These are phyloP conservation scores for Thecocarcelia acutangulata DNA, from an alignment of 2,888 invertebrate genomes.

Conservation along the genomic window DNA sequence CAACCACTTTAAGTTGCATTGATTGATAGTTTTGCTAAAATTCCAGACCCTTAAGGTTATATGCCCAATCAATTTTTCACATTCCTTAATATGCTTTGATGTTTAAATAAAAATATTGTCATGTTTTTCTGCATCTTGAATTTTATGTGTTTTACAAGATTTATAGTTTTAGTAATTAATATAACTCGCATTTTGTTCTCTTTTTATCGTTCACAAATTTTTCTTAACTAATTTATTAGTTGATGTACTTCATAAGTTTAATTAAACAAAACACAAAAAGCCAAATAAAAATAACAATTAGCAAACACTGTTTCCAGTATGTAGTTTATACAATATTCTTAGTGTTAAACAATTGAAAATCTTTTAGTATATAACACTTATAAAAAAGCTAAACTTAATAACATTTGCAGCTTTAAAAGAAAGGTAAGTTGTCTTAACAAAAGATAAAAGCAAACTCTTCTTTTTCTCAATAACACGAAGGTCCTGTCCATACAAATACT, in stretches of 20 bases:
- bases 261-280: conserved; percentile 41
- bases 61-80: conserved; percentile 17
- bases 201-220: conserved; percentile 49
- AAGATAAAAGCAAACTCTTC: conserved; percentile 14
- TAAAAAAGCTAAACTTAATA: neutral
- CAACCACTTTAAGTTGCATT: conserved; percentile 31
- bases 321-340: conserved; percentile 33
- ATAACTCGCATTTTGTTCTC: conserved; percentile 60
- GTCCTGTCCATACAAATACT: neutral
- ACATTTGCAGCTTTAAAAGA: conserved; percentile 10
- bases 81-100: conserved; percentile 53
- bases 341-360: conserved; percentile 42
- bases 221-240: conserved; percentile 59
- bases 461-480: conserved; percentile 58
- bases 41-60: conserved; percentile 13
- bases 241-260: conserved; percentile 61
- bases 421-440: conserved; percentile 47
- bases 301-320: conserved; percentile 49
- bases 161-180: conserved; percentile 53
- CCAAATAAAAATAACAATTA: conserved; percentile 59
- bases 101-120: conserved; percentile 21
- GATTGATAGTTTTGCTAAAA: conserved; percentile 23
- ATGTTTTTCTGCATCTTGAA: conserved; percentile 62
- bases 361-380: conserved; percentile 48
- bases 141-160: conserved; percentile 31